Evolutionary conservation across 2,113 vertebrate species (phyloP).

Genomic region (Herpetotheres cachinnans): DNA sequence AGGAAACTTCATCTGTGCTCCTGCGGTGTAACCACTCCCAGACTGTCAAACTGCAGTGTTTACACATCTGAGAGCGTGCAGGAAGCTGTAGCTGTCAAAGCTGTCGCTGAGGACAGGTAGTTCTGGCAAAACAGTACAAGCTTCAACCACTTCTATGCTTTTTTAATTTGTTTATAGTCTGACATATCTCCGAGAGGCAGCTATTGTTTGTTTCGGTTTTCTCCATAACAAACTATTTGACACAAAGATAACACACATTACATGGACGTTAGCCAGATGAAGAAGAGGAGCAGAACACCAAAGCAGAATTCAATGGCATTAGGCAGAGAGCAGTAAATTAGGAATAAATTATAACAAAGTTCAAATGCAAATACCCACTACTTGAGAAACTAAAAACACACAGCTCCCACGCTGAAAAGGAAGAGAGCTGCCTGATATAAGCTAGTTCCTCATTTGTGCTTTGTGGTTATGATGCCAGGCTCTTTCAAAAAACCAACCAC

Average conservation of each 20-base stretch:
- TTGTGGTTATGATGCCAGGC: not conserved
- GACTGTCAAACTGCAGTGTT: not conserved
- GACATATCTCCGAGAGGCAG: not conserved
- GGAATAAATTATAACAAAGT: not conserved
- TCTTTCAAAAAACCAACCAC: not conserved
- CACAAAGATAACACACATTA: rapidly evolving
- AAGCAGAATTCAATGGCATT: not conserved
- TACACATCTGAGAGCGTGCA: not conserved
- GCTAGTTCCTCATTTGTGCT: not conserved
- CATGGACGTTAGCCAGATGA: rapidly evolving
- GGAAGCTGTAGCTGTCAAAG: not conserved
- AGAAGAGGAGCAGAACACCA: not conserved
- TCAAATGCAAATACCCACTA: not conserved
- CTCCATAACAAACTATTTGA: not conserved
- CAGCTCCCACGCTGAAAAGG: not conserved
- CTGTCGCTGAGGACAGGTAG: not conserved
- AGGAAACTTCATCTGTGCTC: slow-evolving; percentile 27
- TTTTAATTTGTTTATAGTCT: not conserved
- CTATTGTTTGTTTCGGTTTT: not conserved
- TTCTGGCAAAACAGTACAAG: not conserved
- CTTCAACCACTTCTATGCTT: not conserved
- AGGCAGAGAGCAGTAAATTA: not conserved
- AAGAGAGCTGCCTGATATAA: not conserved
- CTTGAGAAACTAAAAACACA: not conserved
- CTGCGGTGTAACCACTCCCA: slow-evolving; percentile 47